Conservation (phyloP, 2,797 vertebrate species). For the Crossoptilon crossoptilon region DNA sequence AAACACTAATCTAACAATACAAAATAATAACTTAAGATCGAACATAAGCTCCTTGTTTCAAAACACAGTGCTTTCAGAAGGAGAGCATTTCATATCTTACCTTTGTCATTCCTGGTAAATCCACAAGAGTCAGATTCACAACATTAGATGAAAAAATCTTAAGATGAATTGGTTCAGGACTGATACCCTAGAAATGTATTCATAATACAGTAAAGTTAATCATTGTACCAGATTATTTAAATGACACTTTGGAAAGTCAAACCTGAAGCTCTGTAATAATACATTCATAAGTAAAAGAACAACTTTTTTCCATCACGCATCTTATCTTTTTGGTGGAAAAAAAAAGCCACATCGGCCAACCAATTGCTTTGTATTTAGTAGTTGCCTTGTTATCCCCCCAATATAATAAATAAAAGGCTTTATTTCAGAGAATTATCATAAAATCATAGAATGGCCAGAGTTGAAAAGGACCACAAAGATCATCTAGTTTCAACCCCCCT, state of each 20-base stretch:
- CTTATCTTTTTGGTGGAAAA: background rate
- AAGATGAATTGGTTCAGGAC: slow-evolving; percentile 96
- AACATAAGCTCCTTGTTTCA: background rate
- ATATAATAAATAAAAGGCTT: background rate
- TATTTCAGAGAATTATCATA: background rate
- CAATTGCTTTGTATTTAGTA: background rate
- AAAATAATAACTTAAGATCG: background rate
- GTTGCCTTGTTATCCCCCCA: background rate
- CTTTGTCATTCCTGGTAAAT: slow-evolving; percentile 99
- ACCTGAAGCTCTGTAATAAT: background rate
- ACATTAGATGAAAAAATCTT: slow-evolving; percentile 98
- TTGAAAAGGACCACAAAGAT: too few relatives aligned
- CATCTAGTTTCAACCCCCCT: too few relatives aligned
- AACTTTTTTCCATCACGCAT: background rate
- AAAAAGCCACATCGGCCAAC: background rate
- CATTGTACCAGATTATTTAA: background rate
- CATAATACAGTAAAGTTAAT: background rate
- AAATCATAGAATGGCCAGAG: too few relatives aligned
- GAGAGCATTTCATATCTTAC: slow-evolving; percentile 74
- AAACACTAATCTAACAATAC: background rate
- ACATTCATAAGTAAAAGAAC: background rate
- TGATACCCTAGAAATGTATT: slow-evolving; percentile 89
- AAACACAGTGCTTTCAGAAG: background rate
- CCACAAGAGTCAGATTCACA: slow-evolving; percentile 97
- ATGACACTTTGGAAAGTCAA: background rate